Conservation (phyloP, 2,797 vertebrate species). For the Gymnoscopelus braueri region DNA sequence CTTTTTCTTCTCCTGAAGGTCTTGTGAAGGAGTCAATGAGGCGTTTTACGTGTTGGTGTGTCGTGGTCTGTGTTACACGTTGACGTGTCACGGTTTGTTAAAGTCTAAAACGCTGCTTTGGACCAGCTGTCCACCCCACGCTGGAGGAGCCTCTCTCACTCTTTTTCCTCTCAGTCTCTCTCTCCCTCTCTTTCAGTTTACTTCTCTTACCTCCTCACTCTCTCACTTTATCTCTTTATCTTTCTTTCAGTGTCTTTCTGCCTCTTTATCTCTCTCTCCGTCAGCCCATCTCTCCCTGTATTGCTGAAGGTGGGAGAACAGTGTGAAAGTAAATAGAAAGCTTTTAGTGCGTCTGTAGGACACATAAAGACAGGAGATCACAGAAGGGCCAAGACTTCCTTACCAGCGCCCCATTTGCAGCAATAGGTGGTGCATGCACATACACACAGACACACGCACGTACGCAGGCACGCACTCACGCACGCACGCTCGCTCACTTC, state of each 20-base stretch:
- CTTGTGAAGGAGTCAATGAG: constrained; percentile 66
- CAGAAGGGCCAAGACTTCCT: constrained; percentile 66
- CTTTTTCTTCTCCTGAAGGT: constrained; percentile 51
- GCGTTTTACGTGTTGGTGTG: constrained; percentile 68
- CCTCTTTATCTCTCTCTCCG: constrained; percentile 16
- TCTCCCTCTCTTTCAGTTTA: neutral
- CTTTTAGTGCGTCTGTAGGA: constrained; percentile 84
- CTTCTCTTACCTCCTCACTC: neutral
- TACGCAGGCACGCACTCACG: constrained; percentile 31
- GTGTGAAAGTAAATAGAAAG: constrained; percentile 86
- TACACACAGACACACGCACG: constrained; percentile 20
- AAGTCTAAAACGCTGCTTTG: constrained; percentile 71
- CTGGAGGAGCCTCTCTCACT: constrained; percentile 10
- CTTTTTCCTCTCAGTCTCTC: constrained; percentile 9
- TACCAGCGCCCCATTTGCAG: constrained; percentile 25
- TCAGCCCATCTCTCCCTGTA: constrained; percentile 33
- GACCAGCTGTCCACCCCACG: constrained; percentile 73
- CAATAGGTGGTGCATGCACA: neutral
- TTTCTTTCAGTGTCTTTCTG: neutral
- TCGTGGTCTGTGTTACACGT: constrained; percentile 66
- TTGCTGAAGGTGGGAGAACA: constrained; percentile 67
- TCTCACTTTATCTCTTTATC: neutral
- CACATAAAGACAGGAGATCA: constrained; percentile 78
- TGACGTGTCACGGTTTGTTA: constrained; percentile 76
- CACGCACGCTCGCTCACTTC: neutral